A percentile compares a stretch with the other conserved stretches of the same genome.
Conservation (phyloP, 2,113 vertebrate species). For the Marcusenius ussheri region DNA sequence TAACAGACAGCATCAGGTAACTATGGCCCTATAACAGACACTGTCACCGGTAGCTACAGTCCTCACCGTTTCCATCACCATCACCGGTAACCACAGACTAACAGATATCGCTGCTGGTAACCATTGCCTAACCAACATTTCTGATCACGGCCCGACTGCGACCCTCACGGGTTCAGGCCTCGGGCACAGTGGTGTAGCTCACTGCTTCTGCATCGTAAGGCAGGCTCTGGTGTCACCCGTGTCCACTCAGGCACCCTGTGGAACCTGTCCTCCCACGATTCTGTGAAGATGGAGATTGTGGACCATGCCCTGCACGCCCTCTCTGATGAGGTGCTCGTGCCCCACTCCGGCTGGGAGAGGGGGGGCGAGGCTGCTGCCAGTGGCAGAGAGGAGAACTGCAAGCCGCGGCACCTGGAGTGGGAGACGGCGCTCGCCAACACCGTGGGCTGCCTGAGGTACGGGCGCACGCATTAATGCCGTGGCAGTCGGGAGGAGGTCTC, state of each 20-base stretch:
- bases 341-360: slow-evolving; percentile 83
- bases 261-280: slow-evolving; percentile 94
- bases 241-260: slow-evolving; percentile 75
- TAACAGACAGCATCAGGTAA: neutral
- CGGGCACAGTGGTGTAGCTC: neutral
- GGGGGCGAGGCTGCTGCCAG: slow-evolving; percentile 52
- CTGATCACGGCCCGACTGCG: neutral
- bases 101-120: neutral
- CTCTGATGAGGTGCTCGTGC: slow-evolving; percentile 84
- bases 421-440: slow-evolving; percentile 89
- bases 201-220: neutral
- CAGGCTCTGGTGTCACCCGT: neutral
- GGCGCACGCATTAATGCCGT: neutral
- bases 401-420: slow-evolving; percentile 88
- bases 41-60: neutral
- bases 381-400: slow-evolving; percentile 73
- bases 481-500: neutral
- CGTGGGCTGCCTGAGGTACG: slow-evolving; percentile 89
- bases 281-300: slow-evolving; percentile 96
- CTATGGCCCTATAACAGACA: neutral
- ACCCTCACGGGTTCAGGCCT: neutral
- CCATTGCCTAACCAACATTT: neutral
- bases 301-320: slow-evolving; percentile 84
- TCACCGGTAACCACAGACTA: neutral
- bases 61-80: neutral